Base-by-base conservation (phyloP, 2,888 invertebrate genomes). In the Smittia aterrima region DNA sequence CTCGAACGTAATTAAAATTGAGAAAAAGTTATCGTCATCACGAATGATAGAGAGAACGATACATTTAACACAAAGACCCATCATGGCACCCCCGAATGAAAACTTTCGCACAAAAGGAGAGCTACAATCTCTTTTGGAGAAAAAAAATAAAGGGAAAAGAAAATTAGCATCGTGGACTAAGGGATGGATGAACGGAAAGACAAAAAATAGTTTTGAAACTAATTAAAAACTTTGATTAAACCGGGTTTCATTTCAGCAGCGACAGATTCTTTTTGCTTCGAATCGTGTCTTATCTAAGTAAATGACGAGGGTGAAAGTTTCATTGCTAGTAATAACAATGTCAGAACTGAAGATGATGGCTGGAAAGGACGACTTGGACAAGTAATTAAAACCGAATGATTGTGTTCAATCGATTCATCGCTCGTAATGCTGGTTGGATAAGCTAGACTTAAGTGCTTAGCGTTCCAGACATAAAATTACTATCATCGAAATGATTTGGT, bases 191-290 rank as follows among this genome's bases (percentile, higher is more conserved):
- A 22, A 9, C 6, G 18, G 22, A 6, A 20, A 25, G 27, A 4
- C n/a, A 64, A 64, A 64, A 64, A 64, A 64, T 64, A 64, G 64
- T 64, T 64, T 64, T 13, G 24, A 40, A 71, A 72, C 72, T 72
- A 72, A 72, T 72, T 72, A 72, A 72, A 70, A 72, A 72, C 62
- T 62, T 54, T 72, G 72, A 72, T 72, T 72, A 62, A 72, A 72
- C 62, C 72, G 54, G 40, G 62, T 72, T 72, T 72, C 25, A 13
- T 54, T 71, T n/a, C 24, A n/a, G 32, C 32, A 13, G 22, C 47
- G n/a, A 70, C 68, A 70, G 40, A 67, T 6, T 16, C 66, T 32
- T 16, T 25, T 53, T 58, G 7, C 16, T 58, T 18, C 58, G 20
- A 18, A 58, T 9, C 18, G 22, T 18, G 20, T 9, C 9, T 58